A percentile compares a stretch with the other conserved stretches of the same genome.
Evolutionary conservation across 2,113 vertebrate species (phyloP).

Genomic region (Eptesicus fuscus): DNA sequence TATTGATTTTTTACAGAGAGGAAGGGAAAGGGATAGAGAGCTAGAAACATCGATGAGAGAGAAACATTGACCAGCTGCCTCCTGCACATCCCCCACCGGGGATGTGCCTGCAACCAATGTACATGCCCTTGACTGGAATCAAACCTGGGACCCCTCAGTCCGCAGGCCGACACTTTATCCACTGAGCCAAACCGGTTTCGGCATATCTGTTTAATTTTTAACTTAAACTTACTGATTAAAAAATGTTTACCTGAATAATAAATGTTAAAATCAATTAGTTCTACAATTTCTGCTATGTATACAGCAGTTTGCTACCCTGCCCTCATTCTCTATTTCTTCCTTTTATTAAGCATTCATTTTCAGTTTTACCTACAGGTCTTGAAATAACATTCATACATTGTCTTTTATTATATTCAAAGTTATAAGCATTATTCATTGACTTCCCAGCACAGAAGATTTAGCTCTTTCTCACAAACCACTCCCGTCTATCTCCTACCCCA

Average conservation of each 20-base stretch:
- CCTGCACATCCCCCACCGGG: too few species aligned
- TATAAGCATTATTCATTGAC: not conserved
- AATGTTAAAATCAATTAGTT: not conserved
- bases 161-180: too few species aligned
- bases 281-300: not conserved
- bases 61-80: too few species aligned
- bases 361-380: not conserved
- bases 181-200: too few species aligned
- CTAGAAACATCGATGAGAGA: too few species aligned
- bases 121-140: too few species aligned
- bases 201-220: not conserved
- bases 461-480: not conserved
- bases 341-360: not conserved
- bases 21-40: too few species aligned
- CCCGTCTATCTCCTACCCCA: not conserved
- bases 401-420: not conserved
- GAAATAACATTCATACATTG: not conserved
- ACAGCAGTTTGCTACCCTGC: not conserved
- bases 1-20: too few species aligned
- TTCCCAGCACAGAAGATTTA: not conserved
- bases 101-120: too few species aligned
- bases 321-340: not conserved
- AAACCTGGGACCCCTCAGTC: too few species aligned
- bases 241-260: slow-evolving; percentile 4
- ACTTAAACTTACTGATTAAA: not conserved